Percentiles rank a stretch among this genome's conserved stretches.
Evolutionary conservation across 2,888 invertebrate species (phyloP).

Genomic region (Hirtodrosophila alboralis): DNA sequence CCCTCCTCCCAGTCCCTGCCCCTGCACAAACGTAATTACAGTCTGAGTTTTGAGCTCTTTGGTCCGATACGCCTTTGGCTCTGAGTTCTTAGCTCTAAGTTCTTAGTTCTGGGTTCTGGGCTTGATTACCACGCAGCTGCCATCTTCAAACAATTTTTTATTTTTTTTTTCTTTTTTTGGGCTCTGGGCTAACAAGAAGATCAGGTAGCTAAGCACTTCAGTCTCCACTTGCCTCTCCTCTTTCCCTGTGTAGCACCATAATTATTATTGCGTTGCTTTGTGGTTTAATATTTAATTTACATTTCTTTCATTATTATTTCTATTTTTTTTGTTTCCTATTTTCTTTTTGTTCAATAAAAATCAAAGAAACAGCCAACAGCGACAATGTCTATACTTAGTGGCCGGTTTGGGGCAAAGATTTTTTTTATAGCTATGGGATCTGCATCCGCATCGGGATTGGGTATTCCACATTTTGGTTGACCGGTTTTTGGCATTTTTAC

Average conservation of each 20-base stretch:
- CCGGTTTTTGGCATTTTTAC: conserved; percentile 63
- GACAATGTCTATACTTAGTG: conserved; percentile 9
- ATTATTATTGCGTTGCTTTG: conserved; percentile 29
- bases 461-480: conserved; percentile 26
- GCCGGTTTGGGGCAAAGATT: conserved; percentile 2
- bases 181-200: conserved; percentile 25
- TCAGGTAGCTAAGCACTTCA: conserved; percentile 12
- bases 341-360: no score
- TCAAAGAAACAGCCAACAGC: neutral
- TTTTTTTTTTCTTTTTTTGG: neutral
- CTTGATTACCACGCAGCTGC: conserved; percentile 31
- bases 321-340: no score
- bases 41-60: conserved; percentile 38
- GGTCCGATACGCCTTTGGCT: conserved; percentile 53
- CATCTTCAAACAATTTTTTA: conserved; percentile 16
- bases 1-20: neutral
- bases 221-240: neutral
- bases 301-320: conserved; percentile 7
- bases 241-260: conserved; percentile 1
- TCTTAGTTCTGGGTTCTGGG: conserved; percentile 8
- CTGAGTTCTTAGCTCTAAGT: conserved; percentile 4
- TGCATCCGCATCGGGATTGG: conserved; percentile 10
- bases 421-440: conserved; percentile 1
- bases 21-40: conserved; percentile 51
- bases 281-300: conserved; percentile 28